These are phyloP conservation scores for Leptosomus discolor DNA, from an alignment of 2,113 vertebrate species.

Conservation along the genomic window DNA sequence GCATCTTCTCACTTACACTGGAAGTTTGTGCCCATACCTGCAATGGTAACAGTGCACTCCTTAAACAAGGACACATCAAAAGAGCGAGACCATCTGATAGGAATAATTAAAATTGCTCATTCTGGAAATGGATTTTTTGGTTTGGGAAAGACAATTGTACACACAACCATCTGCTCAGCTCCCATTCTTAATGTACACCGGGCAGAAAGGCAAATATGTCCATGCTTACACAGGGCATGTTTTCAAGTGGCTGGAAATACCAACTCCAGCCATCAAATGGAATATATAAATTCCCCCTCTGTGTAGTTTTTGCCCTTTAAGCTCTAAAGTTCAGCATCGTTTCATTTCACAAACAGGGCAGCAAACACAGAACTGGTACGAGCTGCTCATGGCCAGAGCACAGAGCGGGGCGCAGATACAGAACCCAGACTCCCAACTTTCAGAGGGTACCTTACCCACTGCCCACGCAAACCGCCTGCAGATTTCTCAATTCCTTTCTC, in stretches of 20 bases:
- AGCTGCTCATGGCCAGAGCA: not conserved
- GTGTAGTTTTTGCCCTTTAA: not conserved
- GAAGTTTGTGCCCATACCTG: not conserved
- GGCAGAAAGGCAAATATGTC: not conserved
- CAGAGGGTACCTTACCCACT: not conserved
- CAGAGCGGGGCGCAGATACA: not conserved
- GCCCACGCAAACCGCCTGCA: fast-evolving
- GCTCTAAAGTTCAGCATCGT: fast-evolving
- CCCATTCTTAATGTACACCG: not conserved
- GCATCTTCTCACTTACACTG: not conserved
- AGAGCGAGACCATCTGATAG: fast-evolving
- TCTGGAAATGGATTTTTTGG: not conserved
- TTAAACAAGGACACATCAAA: not conserved
- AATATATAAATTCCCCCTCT: not conserved
- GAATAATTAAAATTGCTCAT: not conserved
- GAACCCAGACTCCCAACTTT: not conserved
- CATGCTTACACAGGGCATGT: not conserved
- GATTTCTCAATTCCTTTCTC: not conserved
- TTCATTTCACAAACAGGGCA: not conserved
- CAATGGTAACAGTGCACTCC: not conserved
- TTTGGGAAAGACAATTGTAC: not conserved
- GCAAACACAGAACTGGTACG: not conserved
- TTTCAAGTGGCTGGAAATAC: not conserved
- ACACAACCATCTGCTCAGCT: not conserved
- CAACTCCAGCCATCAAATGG: not conserved